Conservation (phyloP, 2,113 vertebrate genomes). For the Verasper variegatus region DNA sequence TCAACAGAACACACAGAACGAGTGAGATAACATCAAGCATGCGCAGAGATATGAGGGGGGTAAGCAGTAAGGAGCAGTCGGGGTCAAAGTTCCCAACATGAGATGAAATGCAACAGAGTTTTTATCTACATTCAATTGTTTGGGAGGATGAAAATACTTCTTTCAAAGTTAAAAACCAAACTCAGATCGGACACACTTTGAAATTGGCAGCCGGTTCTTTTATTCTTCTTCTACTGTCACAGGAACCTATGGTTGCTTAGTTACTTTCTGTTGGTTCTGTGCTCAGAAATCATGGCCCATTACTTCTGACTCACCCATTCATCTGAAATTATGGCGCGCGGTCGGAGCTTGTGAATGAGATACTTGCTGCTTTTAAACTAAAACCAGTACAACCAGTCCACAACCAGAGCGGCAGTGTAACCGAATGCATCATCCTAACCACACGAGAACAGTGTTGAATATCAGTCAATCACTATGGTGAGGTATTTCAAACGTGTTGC, state of each 20-base stretch:
- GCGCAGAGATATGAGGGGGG: neutral
- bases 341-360: slow-evolving; percentile 2
- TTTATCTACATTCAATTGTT: too few relatives aligned
- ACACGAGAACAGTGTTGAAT: neutral
- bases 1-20: neutral
- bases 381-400: slow-evolving; percentile 55
- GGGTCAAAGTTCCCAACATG: neutral
- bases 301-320: slow-evolving; percentile 34
- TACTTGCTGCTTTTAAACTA: neutral
- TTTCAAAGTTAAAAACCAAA: too few relatives aligned
- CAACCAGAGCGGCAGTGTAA: neutral
- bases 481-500: slow-evolving; percentile 24
- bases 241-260: neutral
- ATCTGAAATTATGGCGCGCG: neutral
- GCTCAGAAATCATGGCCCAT: neutral
- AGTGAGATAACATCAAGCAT: neutral
- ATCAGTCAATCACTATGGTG: neutral
- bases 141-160: too few relatives aligned
- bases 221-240: neutral
- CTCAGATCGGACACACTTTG: too few relatives aligned
- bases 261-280: neutral
- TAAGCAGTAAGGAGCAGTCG: neutral
- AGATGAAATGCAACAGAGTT: neutral
- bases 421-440: neutral
- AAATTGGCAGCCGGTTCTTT: neutral